Percentiles rank a stretch among this genome's conserved stretches.
These are phyloP conservation scores for Polylopha cassiicola DNA, from an alignment of 2,888 invertebrate genomes.

Conservation along the genomic window DNA sequence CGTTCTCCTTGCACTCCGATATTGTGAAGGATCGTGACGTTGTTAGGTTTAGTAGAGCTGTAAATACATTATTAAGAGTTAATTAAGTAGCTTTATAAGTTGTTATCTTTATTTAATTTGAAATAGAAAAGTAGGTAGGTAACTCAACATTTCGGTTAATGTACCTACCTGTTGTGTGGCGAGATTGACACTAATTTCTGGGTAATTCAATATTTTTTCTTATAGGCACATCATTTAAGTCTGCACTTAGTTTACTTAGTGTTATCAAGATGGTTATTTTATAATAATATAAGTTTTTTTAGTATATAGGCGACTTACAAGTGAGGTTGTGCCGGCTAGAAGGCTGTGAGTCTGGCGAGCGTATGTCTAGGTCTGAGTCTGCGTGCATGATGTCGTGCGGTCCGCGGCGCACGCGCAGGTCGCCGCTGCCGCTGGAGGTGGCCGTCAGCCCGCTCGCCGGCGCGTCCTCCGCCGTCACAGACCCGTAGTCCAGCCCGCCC, in stretches of 20 bases:
- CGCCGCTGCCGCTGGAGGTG: conserved; percentile 59
- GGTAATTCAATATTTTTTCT: too few relatives aligned
- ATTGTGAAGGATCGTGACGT: conserved; percentile 66
- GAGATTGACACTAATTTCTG: too few relatives aligned
- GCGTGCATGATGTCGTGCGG: conserved; percentile 78
- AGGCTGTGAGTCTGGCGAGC: conserved; percentile 46
- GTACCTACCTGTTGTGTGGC: too few relatives aligned
- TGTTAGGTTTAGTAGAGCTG: conserved; percentile 54
- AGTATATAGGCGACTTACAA: conserved; percentile 39
- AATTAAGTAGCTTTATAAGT: too few relatives aligned
- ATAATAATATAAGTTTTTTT: neutral
- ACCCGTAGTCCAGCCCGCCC: conserved; percentile 90
- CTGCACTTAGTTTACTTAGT: too few relatives aligned
- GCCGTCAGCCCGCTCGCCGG: conserved; percentile 61
- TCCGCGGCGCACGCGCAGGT: conserved; percentile 58
- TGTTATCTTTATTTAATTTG: too few relatives aligned
- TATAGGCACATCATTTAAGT: too few relatives aligned
- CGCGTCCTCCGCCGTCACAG: conserved; percentile 59
- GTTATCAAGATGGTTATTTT: too few relatives aligned
- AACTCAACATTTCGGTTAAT: too few relatives aligned
- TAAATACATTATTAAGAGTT: conserved; percentile 15
- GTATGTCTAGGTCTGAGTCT: conserved; percentile 83
- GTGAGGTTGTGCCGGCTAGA: conserved; percentile 46
- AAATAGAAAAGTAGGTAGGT: too few relatives aligned
- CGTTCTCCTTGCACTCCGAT: conserved; percentile 55